These are phyloP conservation scores for Anolis sagrei DNA, from an alignment of 2,113 vertebrate genomes.

Conservation along the genomic window DNA sequence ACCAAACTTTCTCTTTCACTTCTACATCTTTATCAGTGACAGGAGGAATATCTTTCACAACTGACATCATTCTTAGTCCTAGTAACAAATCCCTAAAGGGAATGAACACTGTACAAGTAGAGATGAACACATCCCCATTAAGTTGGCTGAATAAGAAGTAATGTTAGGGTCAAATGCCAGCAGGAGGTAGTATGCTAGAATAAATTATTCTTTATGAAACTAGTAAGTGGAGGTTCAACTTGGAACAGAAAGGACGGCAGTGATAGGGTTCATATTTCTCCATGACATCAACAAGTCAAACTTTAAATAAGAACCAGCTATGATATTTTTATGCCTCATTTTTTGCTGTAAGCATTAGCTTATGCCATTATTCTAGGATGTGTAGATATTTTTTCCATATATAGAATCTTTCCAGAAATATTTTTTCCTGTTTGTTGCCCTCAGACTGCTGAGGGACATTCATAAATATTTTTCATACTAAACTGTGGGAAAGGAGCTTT, in stretches of 20 bases:
- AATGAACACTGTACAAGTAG: constrained; percentile 66
- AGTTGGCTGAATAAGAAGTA: neutral
- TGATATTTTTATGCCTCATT: neutral
- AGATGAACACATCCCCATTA: constrained; percentile 22
- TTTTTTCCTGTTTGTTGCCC: constrained; percentile 70
- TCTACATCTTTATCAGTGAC: no score
- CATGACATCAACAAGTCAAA: neutral
- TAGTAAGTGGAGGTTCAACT: neutral
- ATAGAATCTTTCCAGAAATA: constrained; percentile 46
- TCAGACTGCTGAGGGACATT: constrained; percentile 72
- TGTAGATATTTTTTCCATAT: constrained; percentile 55
- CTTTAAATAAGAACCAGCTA: neutral
- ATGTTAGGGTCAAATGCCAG: neutral
- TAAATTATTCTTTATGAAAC: neutral
- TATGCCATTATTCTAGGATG: constrained; percentile 11
- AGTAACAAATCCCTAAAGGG: no score
- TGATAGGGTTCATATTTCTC: constrained; percentile 8
- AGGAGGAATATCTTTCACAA: no score
- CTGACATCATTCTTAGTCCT: no score
- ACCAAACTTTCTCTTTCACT: no score
- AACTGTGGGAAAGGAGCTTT: constrained; percentile 57
- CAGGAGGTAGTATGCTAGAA: neutral
- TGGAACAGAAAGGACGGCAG: neutral
- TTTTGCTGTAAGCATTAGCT: rapidly evolving
- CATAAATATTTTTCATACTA: constrained; percentile 59